Evolutionary conservation across 1,140 invertebrate species (phyloP).

Genomic region (Drosophila sturtevanti): DNA sequence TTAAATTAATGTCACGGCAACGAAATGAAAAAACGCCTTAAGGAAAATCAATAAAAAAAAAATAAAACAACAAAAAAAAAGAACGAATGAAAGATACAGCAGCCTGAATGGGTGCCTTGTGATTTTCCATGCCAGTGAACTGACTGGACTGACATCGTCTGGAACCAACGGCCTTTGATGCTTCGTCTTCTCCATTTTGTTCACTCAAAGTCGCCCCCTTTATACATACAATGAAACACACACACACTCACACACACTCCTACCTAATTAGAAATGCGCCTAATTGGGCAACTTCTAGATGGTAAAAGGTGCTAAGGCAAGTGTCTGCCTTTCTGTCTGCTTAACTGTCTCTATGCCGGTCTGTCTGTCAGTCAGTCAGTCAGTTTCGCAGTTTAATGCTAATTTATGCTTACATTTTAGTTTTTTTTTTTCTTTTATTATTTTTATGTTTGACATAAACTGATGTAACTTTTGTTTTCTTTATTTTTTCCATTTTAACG

Average conservation of each 20-base stretch:
- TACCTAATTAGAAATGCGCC: slow-evolving; percentile 50
- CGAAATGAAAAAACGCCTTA: slow-evolving; percentile 34
- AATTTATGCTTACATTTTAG: slow-evolving; percentile 60
- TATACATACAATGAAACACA: slow-evolving; percentile 17
- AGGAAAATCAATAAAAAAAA: slow-evolving; percentile 64
- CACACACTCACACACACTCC: slow-evolving; percentile 21
- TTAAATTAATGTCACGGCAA: slow-evolving; percentile 76
- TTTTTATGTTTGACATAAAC: slow-evolving; percentile 34
- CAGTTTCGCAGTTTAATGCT: slow-evolving; percentile 56
- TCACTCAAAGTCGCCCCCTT: slow-evolving; percentile 1
- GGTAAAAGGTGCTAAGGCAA: slow-evolving; percentile 40
- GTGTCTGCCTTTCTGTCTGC: slow-evolving; percentile 12
- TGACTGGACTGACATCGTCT: slow-evolving; percentile 32
- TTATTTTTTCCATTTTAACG: slow-evolving; percentile 38
- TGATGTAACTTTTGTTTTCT: slow-evolving; percentile 79
- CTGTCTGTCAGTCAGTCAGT: background rate
- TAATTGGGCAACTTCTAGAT: slow-evolving; percentile 66
- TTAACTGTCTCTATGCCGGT: background rate
- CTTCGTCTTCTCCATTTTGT: slow-evolving; percentile 26
- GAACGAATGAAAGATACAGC: slow-evolving; percentile 34
- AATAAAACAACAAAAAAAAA: slow-evolving; percentile 18
- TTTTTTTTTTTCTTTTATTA: slow-evolving; percentile 23
- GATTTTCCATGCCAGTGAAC: slow-evolving; percentile 74
- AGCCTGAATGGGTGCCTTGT: slow-evolving; percentile 33
- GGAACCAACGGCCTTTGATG: slow-evolving; percentile 21